Evolutionary conservation across 2,888 invertebrate genomes (phyloP).

Genomic region (Agelastica alni): DNA sequence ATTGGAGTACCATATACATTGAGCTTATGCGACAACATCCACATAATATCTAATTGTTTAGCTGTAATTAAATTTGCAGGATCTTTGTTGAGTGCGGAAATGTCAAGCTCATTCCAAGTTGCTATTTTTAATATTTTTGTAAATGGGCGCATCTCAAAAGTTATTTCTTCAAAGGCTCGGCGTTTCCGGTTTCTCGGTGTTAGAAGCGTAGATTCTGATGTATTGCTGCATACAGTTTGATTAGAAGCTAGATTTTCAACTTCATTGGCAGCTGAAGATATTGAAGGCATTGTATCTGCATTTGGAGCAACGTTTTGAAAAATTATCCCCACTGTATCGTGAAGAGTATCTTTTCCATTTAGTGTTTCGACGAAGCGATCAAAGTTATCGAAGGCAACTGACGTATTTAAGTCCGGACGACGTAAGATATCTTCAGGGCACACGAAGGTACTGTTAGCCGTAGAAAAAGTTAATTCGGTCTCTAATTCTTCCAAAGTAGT

Average conservation of each 20-base stretch:
- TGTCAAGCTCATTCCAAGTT: background rate
- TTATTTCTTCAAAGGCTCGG: background rate
- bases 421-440: background rate
- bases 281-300: too few relatives aligned
- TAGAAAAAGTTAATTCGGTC: constrained; percentile 44
- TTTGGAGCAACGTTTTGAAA: too few relatives aligned
- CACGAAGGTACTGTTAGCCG: too few relatives aligned
- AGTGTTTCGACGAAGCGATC: too few relatives aligned
- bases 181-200: background rate
- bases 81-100: background rate
- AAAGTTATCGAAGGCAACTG: too few relatives aligned
- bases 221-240: too few relatives aligned
- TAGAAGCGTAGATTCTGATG: background rate
- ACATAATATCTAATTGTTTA: background rate
- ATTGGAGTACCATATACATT: background rate
- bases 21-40: background rate
- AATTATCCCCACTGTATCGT: too few relatives aligned
- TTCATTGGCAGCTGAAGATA: too few relatives aligned
- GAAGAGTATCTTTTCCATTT: too few relatives aligned
- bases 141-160: background rate
- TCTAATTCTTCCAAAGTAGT: constrained; percentile 45
- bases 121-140: background rate
- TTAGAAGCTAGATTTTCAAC: too few relatives aligned
- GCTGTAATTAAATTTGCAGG: background rate
- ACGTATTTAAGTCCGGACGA: too few relatives aligned